Evolutionary conservation across 1,140 invertebrate genomes (phyloP), one percentile per base, ranked within the genome.

Genomic region (Vanessa tameamea): DNA sequence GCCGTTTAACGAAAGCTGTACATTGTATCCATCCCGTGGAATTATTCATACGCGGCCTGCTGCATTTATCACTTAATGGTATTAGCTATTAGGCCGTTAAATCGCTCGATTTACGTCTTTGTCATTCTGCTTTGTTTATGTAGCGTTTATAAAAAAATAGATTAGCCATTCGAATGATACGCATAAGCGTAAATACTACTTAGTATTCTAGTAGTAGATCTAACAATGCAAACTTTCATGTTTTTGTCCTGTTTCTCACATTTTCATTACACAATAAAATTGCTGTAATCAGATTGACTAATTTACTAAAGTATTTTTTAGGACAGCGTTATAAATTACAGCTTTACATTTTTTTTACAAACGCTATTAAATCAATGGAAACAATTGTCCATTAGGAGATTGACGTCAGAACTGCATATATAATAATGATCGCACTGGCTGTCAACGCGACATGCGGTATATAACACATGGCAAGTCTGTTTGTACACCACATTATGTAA

Each of bases 61-160:
- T 90, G 89, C 88, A 90, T 92, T 91, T 91, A 92, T 91, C 91
- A 91, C 88, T 90, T 92, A 92, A 92, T 91, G 88, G 91, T 88
- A 91, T 92, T 92, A 91, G 86, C 86, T 85, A 90, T 92, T 91
- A 91, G 82, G 87, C 72, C 84, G 80, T 86, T 91, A 91, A 91
- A 90, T 87, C 88, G 86, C 88, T 83, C 86, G 87, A 90, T 90
- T 90, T 90, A 84, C 83, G 80, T 87, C 83, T 88, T 57, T 57
- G 23, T 55, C 16, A 20, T 55, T 20, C 86, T 87, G 73, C 72
- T 72, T 61, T 64, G 72, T 47, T 23, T 15, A 55, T 16, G 15
- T 50, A 16, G 20, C 47, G 2, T 47, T 16, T 59, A 26, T 59
- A 0, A 59, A 59, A 26, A n/a, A 37, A 15, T 14, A 3, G 26